These are phyloP conservation scores for Prionailurus viverrinus DNA, from an alignment of 2,113 vertebrate genomes.

Conservation along the genomic window DNA sequence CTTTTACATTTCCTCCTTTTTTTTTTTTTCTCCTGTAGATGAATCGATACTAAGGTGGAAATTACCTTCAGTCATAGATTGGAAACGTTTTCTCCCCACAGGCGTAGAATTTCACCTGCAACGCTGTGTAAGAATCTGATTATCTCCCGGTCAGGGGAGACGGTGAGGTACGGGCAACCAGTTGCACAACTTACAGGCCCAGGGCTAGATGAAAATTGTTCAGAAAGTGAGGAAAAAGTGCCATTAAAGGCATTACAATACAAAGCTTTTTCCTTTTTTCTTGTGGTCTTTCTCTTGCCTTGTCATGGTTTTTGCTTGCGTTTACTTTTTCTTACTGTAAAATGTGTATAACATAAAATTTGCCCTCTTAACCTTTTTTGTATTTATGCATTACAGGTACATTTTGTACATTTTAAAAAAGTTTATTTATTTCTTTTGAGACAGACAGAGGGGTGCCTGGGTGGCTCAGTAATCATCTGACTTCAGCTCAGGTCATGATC, in stretches of 20 bases:
- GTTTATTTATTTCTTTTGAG: too few relatives aligned
- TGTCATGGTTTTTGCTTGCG: not conserved
- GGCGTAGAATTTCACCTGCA: not conserved
- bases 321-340: not conserved
- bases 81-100: accelerated
- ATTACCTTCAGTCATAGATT: not conserved
- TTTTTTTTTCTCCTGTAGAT: not conserved
- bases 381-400: not conserved
- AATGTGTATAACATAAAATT: not conserved
- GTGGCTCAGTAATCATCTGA: too few relatives aligned
- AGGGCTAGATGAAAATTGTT: not conserved
- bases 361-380: not conserved
- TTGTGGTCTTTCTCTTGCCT: not conserved
- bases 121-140: not conserved
- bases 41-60: not conserved
- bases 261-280: not conserved
- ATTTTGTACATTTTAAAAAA: not conserved
- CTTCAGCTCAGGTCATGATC: too few relatives aligned
- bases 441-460: too few relatives aligned
- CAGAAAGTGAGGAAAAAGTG: not conserved
- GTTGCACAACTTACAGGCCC: not conserved
- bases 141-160: not conserved
- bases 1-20: not conserved
- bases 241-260: not conserved
- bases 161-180: not conserved